Evolutionary conservation across 2,888 invertebrate genomes (phyloP), one percentile per base, ranked within the genome.

Genomic region (Rhimphoctona megacephalus): DNA sequence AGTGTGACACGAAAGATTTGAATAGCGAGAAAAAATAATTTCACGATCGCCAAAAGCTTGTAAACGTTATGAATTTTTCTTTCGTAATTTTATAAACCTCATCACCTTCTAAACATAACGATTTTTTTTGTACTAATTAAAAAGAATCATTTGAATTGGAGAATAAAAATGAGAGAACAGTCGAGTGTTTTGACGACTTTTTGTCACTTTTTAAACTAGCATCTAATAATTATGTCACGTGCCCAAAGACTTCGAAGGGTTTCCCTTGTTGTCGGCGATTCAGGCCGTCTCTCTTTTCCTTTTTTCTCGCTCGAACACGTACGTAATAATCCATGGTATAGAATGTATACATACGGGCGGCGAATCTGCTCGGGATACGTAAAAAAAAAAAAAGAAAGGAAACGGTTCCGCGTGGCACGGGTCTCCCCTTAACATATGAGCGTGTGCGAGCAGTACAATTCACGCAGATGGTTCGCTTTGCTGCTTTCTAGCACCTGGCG

Each of bases 401-500:
- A 91, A 92, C 91, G 91, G 89, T 88, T 89, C 88, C 85, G 88
- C 77, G 88, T 89, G 90, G 90, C 91, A 91, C 91, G 91, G 89
- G 90, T 87, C 91, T 9, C 57, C 76, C 76, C 82, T 90, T 85
- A 76, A 85, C 90, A 84, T 69, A 69, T 81, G 83, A 76, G 54
- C 57, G 85, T 66, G 73, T 64, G 74, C 79, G 69, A 69, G 76
- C 30, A 46, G 66, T 81, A 80, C 70, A 52, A 61, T 74, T 76
- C 67, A 87, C 88, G 90, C 93, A 93, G 93, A 93, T 93, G 93
- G 91, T 86, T 86, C 85, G 77, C 87, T 81, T 85, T 88, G 81
- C 88, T 90, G 83, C 76, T 85, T 61, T 76, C 78, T 85, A 72
- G 90, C 93, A 93, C 93, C 93, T 93, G 93, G 92, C 91, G 92